Evolutionary conservation across 2,797 vertebrate genomes (phyloP), one percentile per base, ranked within the genome.

Genomic region (Tragelaphus eurycerus): DNA sequence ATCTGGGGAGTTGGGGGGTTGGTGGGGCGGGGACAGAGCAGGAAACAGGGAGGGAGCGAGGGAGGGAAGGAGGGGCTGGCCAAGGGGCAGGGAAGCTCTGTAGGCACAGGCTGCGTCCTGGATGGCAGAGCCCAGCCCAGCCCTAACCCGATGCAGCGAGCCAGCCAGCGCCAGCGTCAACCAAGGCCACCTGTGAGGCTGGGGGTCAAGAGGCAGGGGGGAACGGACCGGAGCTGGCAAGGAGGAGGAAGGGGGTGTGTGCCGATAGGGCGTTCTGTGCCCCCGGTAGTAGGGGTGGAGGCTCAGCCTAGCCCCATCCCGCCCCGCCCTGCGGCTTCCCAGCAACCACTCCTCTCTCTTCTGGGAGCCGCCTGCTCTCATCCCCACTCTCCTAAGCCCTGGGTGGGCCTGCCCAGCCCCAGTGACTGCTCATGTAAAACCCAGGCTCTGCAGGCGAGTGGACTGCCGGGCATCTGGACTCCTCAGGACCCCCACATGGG

Each of bases 141-240:
- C 25, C 64, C 11, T 14, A 29, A 34, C 17, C n/a, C 4, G 16
- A 17, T 17, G 21, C 55, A 23, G 10, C 9, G 3, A 57, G 55
- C 25, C 23, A 43, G 38, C 38, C 38, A 43, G 38, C 38, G 38
- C 38, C 38, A 29, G 27, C 1, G 7, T 31, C 86, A 43, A 17
- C 31, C 31, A 16, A n/a, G 62, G 31, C 16, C 62, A n/a, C 15
- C 15, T 16, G 3, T 2, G 29, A 46, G 34, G 52, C 34, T 55
- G 79, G 52, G 0, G 17, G 10, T 38, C 1, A 17, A 15, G 43
- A 21, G 54, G 17, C 67, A 31, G 86, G 57, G 54, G 67, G 38
- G 29, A 46, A 13, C 4, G 16, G 12, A 57, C 0, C 8, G 1
- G 52, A 31, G 27, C 15, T 10, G 31, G 46, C 1, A 10, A 34